phyloP scores from a whole-genome alignment of 2,113 vertebrate genomes.

The Okapia johnstoni region DNA sequence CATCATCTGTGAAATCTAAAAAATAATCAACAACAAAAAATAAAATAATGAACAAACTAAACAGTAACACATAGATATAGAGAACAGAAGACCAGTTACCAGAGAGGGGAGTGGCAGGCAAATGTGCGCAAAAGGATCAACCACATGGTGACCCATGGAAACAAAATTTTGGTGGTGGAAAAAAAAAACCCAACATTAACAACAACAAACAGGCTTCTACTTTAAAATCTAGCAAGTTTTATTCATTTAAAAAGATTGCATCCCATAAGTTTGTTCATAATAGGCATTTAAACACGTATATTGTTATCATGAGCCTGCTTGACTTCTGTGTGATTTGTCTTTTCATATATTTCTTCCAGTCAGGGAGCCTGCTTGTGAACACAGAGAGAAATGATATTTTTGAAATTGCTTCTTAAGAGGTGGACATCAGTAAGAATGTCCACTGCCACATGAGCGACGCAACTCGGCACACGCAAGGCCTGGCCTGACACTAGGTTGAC shows the following conservation, averaged over 20 bases:
- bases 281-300: background rate
- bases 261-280: background rate
- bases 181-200: background rate
- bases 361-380: background rate
- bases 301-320: background rate
- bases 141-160: background rate
- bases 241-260: background rate
- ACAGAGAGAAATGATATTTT: background rate
- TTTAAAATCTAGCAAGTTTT: conserved; percentile 11
- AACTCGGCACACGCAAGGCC: background rate
- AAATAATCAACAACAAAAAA: background rate
- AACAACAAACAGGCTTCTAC: background rate
- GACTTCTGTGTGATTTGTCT: background rate
- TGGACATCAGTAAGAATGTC: background rate
- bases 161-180: background rate
- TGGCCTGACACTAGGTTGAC: background rate
- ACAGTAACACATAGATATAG: background rate
- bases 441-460: background rate
- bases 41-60: background rate
- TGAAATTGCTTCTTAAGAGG: background rate
- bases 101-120: background rate
- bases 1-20: background rate
- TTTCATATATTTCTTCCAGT: background rate
- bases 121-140: background rate
- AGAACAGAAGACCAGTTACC: background rate